These are phyloP conservation scores for Caenorhabditis tropicalis DNA, from an alignment of 1,140 invertebrate species.

Conservation along the genomic window DNA sequence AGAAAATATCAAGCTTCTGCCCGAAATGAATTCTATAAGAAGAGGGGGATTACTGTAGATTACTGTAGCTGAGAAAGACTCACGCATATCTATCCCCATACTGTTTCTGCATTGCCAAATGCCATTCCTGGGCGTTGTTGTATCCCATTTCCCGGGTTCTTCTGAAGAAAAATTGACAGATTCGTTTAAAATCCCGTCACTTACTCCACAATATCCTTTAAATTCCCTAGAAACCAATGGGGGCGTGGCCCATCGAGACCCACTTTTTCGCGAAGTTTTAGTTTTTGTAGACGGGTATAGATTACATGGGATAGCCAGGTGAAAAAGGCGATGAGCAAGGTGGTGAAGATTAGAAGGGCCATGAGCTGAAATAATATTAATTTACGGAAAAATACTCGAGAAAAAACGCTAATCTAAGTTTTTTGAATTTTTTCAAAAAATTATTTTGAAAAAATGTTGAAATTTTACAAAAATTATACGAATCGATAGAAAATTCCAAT, in stretches of 20 bases:
- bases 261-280: not conserved
- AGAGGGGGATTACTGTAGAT: no score
- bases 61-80: not conserved
- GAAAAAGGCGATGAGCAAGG: not conserved
- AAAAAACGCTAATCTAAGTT: not conserved
- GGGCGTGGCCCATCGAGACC: not conserved
- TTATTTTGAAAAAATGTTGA: no score
- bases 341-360: not conserved
- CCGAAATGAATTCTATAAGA: conserved; percentile 9
- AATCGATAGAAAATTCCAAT: no score
- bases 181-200: not conserved
- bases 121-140: not conserved
- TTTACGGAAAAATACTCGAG: not conserved
- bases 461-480: no score
- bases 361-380: not conserved
- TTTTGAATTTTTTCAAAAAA: no score
- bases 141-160: not conserved
- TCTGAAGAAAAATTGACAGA: not conserved
- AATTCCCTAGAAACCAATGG: conserved; percentile 21
- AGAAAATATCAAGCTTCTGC: not conserved
- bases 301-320: not conserved
- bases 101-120: not conserved
- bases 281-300: not conserved
- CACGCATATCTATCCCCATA: not conserved
- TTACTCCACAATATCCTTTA: conserved; percentile 13